Evolutionary conservation across 2,888 invertebrate genomes (phyloP).

Genomic region (Sepiola atlantica): DNA sequence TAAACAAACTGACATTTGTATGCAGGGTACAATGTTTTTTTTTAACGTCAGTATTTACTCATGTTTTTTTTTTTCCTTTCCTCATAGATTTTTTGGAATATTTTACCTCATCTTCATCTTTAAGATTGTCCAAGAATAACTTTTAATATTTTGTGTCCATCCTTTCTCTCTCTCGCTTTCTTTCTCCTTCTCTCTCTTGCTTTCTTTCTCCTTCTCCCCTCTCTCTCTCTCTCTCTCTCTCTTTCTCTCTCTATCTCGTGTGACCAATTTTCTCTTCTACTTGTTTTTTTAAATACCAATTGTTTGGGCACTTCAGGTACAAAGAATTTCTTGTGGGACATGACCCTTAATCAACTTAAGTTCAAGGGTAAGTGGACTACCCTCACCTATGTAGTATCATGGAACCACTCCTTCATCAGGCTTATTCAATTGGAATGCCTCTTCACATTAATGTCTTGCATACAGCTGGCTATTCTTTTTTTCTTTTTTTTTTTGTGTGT

Average conservation of each 20-base stretch:
- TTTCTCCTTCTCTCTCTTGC: background rate
- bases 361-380: conserved; percentile 63
- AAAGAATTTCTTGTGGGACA: conserved; percentile 68
- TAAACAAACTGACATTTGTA: background rate
- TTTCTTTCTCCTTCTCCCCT: background rate
- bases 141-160: background rate
- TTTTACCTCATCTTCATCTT: background rate
- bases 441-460: conserved; percentile 34
- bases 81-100: background rate
- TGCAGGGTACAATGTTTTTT: background rate
- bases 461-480: background rate
- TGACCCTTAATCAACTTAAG: conserved; percentile 68
- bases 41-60: background rate
- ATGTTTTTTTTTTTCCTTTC: background rate
- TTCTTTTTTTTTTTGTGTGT: background rate
- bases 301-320: conserved; percentile 56
- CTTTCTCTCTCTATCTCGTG: background rate
- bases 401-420: conserved; percentile 37
- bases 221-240: background rate
- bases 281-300: conserved; percentile 1
- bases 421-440: conserved; percentile 42
- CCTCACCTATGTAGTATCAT: conserved; percentile 39
- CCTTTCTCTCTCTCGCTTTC: background rate
- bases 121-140: background rate
- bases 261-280: background rate